Percentiles rank a stretch among this genome's conserved stretches.
phyloP scores from a whole-genome alignment of 1,140 invertebrate genomes.

The Coelopa frigida region DNA sequence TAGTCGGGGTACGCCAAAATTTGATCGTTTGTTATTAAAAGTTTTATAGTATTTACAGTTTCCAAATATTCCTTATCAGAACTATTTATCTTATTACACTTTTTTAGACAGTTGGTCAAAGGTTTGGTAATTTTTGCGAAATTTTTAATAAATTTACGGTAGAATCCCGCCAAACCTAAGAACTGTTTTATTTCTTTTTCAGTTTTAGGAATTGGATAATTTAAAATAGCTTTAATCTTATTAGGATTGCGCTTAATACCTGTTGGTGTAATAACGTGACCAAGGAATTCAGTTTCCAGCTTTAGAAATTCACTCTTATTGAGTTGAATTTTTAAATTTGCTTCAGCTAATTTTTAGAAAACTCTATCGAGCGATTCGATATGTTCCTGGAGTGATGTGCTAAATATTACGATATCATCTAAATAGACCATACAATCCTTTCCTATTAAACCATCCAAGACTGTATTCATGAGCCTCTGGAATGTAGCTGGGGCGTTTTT shows the following conservation, averaged over 20 bases:
- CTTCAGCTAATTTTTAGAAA: slow-evolving; percentile 20
- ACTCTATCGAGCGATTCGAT: slow-evolving; percentile 28
- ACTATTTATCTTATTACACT: not conserved
- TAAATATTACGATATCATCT: slow-evolving; percentile 27
- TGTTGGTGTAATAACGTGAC: not conserved
- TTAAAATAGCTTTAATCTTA: slow-evolving; percentile 7
- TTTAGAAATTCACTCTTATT: slow-evolving; percentile 4
- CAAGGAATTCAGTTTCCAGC: slow-evolving; percentile 7
- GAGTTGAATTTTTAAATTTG: not conserved
- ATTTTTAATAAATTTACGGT: slow-evolving; percentile 11
- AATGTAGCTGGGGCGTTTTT: slow-evolving; percentile 28
- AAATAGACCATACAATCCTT: slow-evolving; percentile 19
- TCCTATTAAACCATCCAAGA: slow-evolving; percentile 13
- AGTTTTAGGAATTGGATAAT: slow-evolving; percentile 4
- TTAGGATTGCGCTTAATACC: slow-evolving; percentile 9
- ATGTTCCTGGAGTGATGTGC: slow-evolving; percentile 33
- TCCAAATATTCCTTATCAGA: slow-evolving; percentile 6
- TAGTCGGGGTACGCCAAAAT: slow-evolving; percentile 7
- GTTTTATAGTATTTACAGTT: slow-evolving; percentile 4
- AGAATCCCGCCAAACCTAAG: slow-evolving; percentile 4
- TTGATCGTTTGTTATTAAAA: slow-evolving; percentile 1
- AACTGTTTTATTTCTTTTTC: slow-evolving; percentile 8
- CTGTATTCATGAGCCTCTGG: slow-evolving; percentile 23
- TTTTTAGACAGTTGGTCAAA: slow-evolving; percentile 10
- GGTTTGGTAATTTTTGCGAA: slow-evolving; percentile 10